Evolutionary conservation across 2,888 invertebrate genomes (phyloP).

Genomic region (Lycia hirtaria): DNA sequence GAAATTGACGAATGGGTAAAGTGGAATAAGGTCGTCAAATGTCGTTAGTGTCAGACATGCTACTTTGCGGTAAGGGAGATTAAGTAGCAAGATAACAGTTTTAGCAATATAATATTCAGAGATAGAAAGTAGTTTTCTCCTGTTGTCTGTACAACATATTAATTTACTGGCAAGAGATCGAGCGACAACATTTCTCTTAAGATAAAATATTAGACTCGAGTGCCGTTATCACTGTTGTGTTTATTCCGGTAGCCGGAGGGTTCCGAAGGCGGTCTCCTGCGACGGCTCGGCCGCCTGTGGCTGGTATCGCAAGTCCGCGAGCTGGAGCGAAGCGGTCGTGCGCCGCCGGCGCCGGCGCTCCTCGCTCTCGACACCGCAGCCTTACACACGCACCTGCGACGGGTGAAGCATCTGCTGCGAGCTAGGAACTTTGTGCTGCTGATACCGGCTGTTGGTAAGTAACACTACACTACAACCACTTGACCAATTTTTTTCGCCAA

Average conservation of each 20-base stretch:
- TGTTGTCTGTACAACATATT: too few relatives aligned
- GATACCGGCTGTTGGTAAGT: constrained; percentile 94
- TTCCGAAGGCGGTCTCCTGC: constrained; percentile 87
- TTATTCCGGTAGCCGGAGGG: constrained; percentile 49
- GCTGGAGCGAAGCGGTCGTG: constrained; percentile 90
- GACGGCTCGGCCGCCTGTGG: constrained; percentile 96
- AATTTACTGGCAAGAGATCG: too few relatives aligned
- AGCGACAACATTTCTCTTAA: too few relatives aligned
- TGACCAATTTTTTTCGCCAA: too few relatives aligned
- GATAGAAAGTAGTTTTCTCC: too few relatives aligned
- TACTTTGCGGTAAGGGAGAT: too few relatives aligned
- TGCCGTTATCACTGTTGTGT: background rate
- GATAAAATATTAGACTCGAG: too few relatives aligned
- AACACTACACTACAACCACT: background rate
- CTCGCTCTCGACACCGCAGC: constrained; percentile 95
- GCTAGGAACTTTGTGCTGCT: constrained; percentile 94
- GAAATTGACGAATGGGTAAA: too few relatives aligned
- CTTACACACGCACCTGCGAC: constrained; percentile 90
- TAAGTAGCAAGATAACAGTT: too few relatives aligned
- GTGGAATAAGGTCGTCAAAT: too few relatives aligned
- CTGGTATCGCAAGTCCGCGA: constrained; percentile 94
- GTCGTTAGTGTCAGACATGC: too few relatives aligned
- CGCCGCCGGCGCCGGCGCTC: constrained; percentile 89
- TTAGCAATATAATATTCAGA: too few relatives aligned
- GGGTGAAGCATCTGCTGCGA: constrained; percentile 93